phyloP scores from a whole-genome alignment of 2,113 vertebrate genomes.

The Thamnophis sirtalis region DNA sequence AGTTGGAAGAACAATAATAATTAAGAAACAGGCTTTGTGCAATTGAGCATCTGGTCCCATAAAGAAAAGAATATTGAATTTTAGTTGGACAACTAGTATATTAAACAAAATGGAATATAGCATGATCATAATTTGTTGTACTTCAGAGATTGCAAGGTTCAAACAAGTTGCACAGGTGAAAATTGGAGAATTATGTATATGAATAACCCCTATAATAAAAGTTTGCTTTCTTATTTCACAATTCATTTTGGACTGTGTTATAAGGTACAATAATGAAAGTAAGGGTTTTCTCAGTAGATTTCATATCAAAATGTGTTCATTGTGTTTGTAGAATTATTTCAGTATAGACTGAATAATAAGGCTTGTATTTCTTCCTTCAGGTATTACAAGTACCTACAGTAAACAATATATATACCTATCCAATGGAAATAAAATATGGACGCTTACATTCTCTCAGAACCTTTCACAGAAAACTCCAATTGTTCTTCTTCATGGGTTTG shows the following conservation, averaged over 20 bases:
- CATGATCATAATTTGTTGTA: background rate
- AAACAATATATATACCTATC: constrained; percentile 78
- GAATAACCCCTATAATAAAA: background rate
- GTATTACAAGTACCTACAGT: constrained; percentile 74
- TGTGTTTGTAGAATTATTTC: background rate
- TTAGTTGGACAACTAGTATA: background rate
- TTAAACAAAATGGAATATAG: background rate
- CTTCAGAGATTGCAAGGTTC: background rate
- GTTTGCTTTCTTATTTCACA: background rate
- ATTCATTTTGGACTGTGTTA: background rate
- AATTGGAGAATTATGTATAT: background rate
- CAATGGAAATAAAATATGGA: constrained; percentile 85
- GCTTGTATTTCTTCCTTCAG: constrained; percentile 63
- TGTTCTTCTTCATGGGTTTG: constrained; percentile 92
- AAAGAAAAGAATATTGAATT: background rate
- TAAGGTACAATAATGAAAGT: background rate
- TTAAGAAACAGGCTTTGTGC: background rate
- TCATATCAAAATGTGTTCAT: background rate
- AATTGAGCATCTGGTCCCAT: background rate
- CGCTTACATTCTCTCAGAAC: constrained; percentile 73
- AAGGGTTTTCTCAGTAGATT: background rate
- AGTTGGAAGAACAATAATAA: background rate
- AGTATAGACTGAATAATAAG: background rate
- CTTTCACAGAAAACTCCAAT: constrained; percentile 78
- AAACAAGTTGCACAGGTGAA: background rate